These are phyloP conservation scores for Euura saliciscinereae DNA, from an alignment of 1,140 invertebrate species.

Conservation along the genomic window DNA sequence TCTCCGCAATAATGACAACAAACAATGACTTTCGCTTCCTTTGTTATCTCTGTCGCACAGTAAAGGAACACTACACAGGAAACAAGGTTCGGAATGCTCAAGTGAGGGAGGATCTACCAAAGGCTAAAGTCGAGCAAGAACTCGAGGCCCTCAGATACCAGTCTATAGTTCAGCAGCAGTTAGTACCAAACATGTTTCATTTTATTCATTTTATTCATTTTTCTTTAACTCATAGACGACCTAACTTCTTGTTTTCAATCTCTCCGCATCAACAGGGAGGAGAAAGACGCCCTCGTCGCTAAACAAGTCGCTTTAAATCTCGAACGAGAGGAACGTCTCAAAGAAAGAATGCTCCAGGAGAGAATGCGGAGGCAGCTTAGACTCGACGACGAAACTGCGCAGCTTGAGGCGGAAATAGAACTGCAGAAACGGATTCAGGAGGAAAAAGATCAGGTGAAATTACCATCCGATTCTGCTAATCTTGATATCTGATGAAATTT, in stretches of 20 bases:
- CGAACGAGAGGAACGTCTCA: slow-evolving; percentile 65
- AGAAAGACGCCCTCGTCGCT: slow-evolving; percentile 72
- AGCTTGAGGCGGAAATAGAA: slow-evolving; percentile 48
- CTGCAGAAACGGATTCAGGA: slow-evolving; percentile 62
- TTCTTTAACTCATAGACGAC: not conserved
- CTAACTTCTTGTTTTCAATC: not conserved
- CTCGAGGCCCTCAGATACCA: slow-evolving; percentile 71
- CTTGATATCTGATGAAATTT: not conserved
- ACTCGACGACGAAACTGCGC: slow-evolving; percentile 55
- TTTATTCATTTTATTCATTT: not conserved
- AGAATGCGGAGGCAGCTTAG: slow-evolving; percentile 55
- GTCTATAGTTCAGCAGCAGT: slow-evolving; percentile 68
- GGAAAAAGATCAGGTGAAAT: slow-evolving; percentile 66
- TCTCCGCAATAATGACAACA: not conserved
- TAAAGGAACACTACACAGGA: slow-evolving; percentile 80
- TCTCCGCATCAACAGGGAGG: slow-evolving; percentile 61
- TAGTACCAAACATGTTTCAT: slow-evolving; percentile 33
- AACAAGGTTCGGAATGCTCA: slow-evolving; percentile 88
- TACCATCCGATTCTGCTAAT: not conserved
- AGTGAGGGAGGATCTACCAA: slow-evolving; percentile 86
- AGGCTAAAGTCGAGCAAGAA: slow-evolving; percentile 81
- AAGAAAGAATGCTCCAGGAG: slow-evolving; percentile 60
- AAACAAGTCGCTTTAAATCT: slow-evolving; percentile 69
- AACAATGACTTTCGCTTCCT: slow-evolving; percentile 22
- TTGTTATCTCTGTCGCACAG: slow-evolving; percentile 54